Percentiles rank a stretch among this genome's conserved stretches.
Conservation (phyloP, 2,113 vertebrate genomes). For the Pogonocichla stellata region DNA sequence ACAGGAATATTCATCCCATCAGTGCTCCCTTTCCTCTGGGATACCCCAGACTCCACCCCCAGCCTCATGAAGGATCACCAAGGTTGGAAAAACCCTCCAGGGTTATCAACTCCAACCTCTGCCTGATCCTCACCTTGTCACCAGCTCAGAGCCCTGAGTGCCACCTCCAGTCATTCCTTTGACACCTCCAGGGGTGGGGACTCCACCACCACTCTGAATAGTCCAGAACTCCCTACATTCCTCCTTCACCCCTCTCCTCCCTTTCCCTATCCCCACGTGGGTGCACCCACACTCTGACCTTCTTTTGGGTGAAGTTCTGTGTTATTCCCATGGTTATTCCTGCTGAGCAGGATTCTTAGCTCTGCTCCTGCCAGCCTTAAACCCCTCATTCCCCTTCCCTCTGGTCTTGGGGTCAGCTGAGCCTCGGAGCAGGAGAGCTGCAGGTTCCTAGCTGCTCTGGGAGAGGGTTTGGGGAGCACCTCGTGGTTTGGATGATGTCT, state of each 20-base stretch:
- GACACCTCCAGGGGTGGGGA: not conserved
- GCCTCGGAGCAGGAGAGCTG: not conserved
- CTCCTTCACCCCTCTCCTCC: rapidly evolving
- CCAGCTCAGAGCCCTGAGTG: not conserved
- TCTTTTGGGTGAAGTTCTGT: not conserved
- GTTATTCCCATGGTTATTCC: not conserved
- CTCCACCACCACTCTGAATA: no score
- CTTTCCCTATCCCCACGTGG: rapidly evolving
- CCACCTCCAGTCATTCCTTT: not conserved
- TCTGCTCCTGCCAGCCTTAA: not conserved
- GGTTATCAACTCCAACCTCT: rapidly evolving
- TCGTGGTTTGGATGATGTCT: not conserved
- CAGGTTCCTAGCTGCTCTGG: not conserved
- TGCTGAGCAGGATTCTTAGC: not conserved
- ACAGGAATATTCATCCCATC: not conserved
- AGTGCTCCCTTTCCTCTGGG: not conserved
- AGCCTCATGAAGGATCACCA: not conserved
- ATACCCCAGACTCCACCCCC: not conserved
- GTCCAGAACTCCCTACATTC: not conserved
- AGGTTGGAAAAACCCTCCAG: not conserved
- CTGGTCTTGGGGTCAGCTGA: not conserved
- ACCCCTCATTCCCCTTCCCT: not conserved
- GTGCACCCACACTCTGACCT: not conserved
- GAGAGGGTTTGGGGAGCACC: not conserved
- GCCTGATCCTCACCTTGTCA: not conserved